Evolutionary conservation across 2,797 vertebrate species (phyloP).

Genomic region (Garrulus glandarius): DNA sequence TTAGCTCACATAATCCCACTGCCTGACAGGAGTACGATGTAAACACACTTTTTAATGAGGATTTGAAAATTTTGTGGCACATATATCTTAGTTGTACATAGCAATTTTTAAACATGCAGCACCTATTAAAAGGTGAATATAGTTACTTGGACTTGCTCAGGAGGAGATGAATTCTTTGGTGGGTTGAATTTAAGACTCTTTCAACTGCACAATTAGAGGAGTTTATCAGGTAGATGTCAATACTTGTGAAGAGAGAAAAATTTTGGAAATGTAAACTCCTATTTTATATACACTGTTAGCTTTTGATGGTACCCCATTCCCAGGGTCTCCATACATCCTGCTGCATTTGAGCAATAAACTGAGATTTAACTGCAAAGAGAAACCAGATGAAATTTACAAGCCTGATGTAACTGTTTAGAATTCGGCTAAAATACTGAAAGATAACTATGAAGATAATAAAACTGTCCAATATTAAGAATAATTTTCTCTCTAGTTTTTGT

Average conservation of each 20-base stretch:
- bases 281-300: background rate
- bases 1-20: background rate
- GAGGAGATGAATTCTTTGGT: background rate
- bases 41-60: background rate
- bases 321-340: background rate
- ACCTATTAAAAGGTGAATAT: background rate
- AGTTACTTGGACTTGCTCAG: background rate
- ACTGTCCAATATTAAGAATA: background rate
- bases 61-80: background rate
- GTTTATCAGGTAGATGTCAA: background rate
- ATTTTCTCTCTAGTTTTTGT: background rate
- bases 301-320: background rate
- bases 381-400: background rate
- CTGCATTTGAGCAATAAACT: background rate
- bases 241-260: background rate
- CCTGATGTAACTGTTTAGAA: background rate
- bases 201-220: background rate
- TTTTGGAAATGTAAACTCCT: background rate
- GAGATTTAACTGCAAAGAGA: background rate
- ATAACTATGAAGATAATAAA: background rate
- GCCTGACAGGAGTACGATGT: fast-evolving
- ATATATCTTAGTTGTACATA: background rate
- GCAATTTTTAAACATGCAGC: background rate
- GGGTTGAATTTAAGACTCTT: background rate
- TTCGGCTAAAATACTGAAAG: background rate